phyloP scores from a whole-genome alignment of 2,113 vertebrate genomes.

The Muscicapa adusta region DNA sequence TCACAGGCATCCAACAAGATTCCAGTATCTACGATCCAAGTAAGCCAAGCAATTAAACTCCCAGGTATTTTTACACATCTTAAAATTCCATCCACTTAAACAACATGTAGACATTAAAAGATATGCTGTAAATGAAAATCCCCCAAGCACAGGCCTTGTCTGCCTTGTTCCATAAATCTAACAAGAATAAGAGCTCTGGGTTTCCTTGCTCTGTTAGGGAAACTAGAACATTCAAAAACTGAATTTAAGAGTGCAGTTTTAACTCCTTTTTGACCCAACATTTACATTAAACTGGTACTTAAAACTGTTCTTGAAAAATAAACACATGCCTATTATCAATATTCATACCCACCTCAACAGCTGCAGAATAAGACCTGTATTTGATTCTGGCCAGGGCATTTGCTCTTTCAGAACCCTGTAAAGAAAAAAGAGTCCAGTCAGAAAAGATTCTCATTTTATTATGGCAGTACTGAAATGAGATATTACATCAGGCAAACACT shows the following conservation, averaged over 20 bases:
- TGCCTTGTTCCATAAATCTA: not conserved
- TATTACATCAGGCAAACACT: not conserved
- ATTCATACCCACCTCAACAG: slow-evolving; percentile 75
- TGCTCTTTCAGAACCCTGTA: slow-evolving; percentile 83
- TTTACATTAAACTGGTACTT: not conserved
- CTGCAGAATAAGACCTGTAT: slow-evolving; percentile 80
- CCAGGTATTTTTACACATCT: not conserved
- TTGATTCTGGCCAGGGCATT: slow-evolving; percentile 84
- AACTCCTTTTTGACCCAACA: not conserved
- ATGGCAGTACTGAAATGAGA: not conserved
- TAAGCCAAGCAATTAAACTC: not conserved
- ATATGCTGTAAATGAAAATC: not conserved
- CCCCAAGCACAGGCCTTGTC: not conserved
- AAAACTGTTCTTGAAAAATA: not conserved
- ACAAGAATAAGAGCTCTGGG: not conserved
- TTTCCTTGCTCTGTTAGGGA: not conserved
- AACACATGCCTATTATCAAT: not conserved
- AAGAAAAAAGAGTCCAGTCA: not conserved
- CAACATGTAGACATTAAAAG: rapidly evolving
- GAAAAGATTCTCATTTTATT: not conserved
- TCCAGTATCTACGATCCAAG: not conserved
- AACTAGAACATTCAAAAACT: not conserved
- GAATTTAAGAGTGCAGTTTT: not conserved
- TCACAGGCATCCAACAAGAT: not conserved
- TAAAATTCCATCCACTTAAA: not conserved